These are phyloP conservation scores for Drosophila melanica DNA, from an alignment of 1,140 invertebrate genomes.

Conservation along the genomic window DNA sequence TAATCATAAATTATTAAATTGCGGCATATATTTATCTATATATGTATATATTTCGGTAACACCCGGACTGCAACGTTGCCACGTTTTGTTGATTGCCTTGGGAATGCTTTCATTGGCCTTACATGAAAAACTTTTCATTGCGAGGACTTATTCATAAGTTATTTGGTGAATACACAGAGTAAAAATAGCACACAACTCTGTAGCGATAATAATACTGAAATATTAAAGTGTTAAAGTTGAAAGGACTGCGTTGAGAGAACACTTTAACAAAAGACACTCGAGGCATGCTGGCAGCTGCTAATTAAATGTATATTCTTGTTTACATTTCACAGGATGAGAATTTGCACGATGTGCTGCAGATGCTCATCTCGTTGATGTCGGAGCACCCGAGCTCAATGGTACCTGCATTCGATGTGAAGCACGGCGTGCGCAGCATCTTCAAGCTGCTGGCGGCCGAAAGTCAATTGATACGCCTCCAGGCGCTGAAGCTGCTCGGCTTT, in stretches of 20 bases:
- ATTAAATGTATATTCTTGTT: slow-evolving; percentile 36
- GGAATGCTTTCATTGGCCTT: too few relatives aligned
- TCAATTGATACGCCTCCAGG: slow-evolving; percentile 97
- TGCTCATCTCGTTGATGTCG: slow-evolving; percentile 98
- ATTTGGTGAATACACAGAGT: too few relatives aligned
- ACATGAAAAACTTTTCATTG: too few relatives aligned
- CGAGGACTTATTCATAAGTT: too few relatives aligned
- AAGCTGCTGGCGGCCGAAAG: slow-evolving; percentile 97
- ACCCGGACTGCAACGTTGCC: too few relatives aligned
- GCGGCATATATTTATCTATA: too few relatives aligned
- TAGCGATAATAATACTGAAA: too few relatives aligned
- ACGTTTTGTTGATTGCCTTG: too few relatives aligned
- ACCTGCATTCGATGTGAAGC: slow-evolving; percentile 98
- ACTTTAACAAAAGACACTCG: background rate
- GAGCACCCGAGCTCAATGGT: slow-evolving; percentile 99
- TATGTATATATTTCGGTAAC: too few relatives aligned
- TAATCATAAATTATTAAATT: too few relatives aligned
- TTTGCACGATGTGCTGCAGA: slow-evolving; percentile 98
- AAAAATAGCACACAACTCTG: too few relatives aligned
- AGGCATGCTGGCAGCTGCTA: background rate
- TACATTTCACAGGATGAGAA: slow-evolving; percentile 94
- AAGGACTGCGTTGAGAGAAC: background rate
- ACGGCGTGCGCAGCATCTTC: slow-evolving; percentile 97
- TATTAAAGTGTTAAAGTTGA: too few relatives aligned
- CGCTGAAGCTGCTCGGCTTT: slow-evolving; percentile 97